phyloP scores from a whole-genome alignment of 2,113 vertebrate species.

The Emberiza fucata region DNA sequence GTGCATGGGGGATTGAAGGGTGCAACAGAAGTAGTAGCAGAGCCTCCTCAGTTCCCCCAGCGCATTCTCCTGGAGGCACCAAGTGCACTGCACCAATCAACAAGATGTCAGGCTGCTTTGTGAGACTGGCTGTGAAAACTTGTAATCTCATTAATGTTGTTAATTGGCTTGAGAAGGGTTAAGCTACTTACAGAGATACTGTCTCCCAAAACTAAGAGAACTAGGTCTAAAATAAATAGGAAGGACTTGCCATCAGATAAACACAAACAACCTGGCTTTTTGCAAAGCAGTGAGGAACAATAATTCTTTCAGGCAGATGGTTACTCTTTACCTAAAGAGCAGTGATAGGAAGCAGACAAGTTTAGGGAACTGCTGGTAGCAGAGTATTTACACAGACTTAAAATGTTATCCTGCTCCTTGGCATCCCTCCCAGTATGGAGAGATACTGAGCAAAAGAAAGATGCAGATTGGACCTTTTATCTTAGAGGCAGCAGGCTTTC shows the following conservation, averaged over 20 bases:
- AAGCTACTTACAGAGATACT: neutral
- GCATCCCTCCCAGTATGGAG: neutral
- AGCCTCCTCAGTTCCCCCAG: neutral
- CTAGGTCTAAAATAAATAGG: neutral
- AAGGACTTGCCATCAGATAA: neutral
- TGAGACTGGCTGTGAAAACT: neutral
- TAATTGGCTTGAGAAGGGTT: neutral
- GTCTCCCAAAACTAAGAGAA: neutral
- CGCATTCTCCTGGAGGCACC: neutral
- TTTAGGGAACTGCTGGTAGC: neutral
- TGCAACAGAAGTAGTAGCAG: neutral
- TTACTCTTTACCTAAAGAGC: neutral
- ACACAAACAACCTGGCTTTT: neutral
- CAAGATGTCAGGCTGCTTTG: neutral
- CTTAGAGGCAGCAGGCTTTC: neutral
- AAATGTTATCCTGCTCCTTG: neutral
- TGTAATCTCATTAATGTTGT: neutral
- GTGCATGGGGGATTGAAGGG: accelerated
- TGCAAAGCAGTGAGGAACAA: neutral
- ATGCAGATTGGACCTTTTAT: neutral
- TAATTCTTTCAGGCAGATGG: neutral
- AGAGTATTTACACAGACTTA: neutral
- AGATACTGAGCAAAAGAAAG: neutral
- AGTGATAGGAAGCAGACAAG: neutral
- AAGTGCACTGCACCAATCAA: accelerated